Conservation (phyloP, 2,797 vertebrate genomes). For the Muscicapa striata region DNA sequence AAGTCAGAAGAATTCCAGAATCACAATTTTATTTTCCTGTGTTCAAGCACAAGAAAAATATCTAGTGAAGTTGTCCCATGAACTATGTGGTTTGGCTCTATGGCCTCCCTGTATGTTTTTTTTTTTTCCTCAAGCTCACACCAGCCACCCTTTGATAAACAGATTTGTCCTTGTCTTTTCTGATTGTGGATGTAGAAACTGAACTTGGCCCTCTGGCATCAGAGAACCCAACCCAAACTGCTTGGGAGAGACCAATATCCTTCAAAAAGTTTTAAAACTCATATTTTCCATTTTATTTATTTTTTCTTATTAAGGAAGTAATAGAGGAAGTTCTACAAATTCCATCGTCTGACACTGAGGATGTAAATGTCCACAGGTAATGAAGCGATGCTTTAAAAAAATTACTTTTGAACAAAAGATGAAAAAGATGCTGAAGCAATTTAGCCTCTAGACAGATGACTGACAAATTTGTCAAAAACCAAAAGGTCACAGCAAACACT, state of each 20-base stretch:
- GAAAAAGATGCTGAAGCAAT: background rate
- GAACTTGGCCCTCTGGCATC: background rate
- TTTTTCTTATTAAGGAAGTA: background rate
- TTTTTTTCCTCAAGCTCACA: background rate
- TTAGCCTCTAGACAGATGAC: background rate
- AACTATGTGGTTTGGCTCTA: background rate
- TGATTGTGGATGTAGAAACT: background rate
- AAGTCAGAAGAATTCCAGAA: background rate
- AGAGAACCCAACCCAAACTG: background rate
- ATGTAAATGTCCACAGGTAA: background rate
- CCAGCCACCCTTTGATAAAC: background rate
- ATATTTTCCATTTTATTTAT: background rate
- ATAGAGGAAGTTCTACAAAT: background rate
- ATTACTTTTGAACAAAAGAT: background rate
- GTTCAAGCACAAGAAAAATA: background rate
- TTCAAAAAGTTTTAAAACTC: background rate
- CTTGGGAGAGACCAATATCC: background rate
- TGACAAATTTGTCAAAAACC: background rate
- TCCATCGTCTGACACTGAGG: background rate
- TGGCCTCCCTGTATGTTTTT: background rate
- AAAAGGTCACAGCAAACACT: background rate
- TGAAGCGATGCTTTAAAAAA: background rate
- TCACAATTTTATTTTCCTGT: background rate
- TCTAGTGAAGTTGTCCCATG: background rate
- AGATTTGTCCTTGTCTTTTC: background rate